These are phyloP conservation scores for Danio tinwini DNA, from an alignment of 2,797 vertebrate genomes.

Conservation along the genomic window DNA sequence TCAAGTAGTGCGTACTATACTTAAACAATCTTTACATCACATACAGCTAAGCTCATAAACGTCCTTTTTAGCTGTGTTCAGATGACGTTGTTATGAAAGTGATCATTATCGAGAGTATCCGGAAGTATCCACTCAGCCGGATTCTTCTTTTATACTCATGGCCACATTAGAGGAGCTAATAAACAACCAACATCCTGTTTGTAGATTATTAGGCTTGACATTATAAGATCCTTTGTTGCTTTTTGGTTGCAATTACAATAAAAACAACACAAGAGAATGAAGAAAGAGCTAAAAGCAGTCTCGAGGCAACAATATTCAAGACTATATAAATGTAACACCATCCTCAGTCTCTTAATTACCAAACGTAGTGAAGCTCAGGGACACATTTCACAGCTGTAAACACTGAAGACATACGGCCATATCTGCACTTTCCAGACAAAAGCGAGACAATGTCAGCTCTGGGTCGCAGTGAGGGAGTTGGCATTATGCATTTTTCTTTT, in stretches of 20 bases:
- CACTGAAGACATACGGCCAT: not conserved
- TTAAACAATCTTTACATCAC: not conserved
- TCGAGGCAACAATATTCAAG: not conserved
- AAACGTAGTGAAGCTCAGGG: not conserved
- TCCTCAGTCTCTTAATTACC: slow-evolving; percentile 8
- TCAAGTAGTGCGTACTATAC: no score
- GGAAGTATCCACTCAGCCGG: not conserved
- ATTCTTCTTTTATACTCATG: not conserved
- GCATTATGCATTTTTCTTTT: not conserved
- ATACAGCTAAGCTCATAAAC: no score
- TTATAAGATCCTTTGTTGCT: not conserved
- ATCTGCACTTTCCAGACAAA: slow-evolving; percentile 11
- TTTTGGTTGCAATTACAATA: not conserved
- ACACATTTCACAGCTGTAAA: slow-evolving; percentile 15
- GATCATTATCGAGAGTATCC: not conserved
- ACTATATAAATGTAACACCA: not conserved
- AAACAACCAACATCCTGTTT: not conserved
- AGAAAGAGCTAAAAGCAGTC: not conserved
- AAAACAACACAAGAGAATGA: not conserved
- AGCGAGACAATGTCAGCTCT: slow-evolving; percentile 13
- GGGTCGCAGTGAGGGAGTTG: slow-evolving; percentile 7
- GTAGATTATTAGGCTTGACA: not conserved
- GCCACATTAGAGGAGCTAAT: not conserved
- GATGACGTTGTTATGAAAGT: not conserved
- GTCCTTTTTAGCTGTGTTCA: not conserved